Percentiles rank a stretch among this genome's conserved stretches.
phyloP scores from a whole-genome alignment of 2,113 vertebrate species.

The Vidua chalybeata region DNA sequence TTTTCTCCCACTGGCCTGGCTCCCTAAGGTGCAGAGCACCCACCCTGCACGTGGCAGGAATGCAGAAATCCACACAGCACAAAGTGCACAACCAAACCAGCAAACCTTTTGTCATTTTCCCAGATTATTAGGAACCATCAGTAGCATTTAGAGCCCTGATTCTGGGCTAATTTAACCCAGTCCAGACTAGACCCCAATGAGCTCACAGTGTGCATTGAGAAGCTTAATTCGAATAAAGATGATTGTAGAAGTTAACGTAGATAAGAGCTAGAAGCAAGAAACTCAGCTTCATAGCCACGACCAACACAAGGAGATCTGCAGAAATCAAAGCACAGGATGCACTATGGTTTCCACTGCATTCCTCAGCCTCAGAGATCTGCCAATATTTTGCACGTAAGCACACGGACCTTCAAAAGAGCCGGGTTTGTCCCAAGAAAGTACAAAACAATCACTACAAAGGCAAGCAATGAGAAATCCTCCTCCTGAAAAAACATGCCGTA shows the following conservation, averaged over 20 bases:
- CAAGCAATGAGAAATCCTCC: constrained; percentile 68
- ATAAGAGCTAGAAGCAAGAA: constrained; percentile 7
- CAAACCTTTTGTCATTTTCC: not conserved
- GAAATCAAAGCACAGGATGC: constrained; percentile 74
- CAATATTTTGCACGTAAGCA: constrained; percentile 69
- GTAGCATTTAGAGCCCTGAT: not conserved
- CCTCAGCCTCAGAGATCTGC: constrained; percentile 58
- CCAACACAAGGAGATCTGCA: not conserved
- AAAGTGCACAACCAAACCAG: not conserved
- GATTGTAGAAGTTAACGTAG: not conserved
- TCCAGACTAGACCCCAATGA: not conserved
- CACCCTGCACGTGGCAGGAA: not conserved
- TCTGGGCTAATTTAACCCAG: not conserved
- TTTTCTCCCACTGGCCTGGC: not conserved
- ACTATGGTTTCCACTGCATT: constrained; percentile 65
- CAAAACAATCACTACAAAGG: constrained; percentile 74
- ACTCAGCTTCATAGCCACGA: not conserved
- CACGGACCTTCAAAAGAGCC: constrained; percentile 71
- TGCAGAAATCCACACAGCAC: not conserved
- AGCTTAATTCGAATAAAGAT: accelerated
- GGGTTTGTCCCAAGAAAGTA: constrained; percentile 66
- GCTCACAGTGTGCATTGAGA: not conserved
- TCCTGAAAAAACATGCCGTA: constrained; percentile 66
- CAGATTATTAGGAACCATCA: not conserved
- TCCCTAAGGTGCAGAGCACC: not conserved